These are phyloP conservation scores for Barypeithes pellucidus DNA, from an alignment of 2,888 invertebrate species.

Conservation along the genomic window DNA sequence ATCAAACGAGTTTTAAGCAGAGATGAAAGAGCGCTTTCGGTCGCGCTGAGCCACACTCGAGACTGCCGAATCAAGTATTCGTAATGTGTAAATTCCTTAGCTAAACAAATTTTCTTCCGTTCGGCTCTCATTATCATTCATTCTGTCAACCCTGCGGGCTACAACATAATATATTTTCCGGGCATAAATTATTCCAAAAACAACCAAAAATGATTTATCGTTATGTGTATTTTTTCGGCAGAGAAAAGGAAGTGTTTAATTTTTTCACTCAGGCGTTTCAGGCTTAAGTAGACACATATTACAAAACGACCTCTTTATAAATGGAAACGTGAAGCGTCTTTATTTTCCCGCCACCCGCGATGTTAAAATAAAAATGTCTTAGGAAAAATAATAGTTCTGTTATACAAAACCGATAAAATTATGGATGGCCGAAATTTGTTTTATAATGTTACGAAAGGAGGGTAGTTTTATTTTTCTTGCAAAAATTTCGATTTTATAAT, in stretches of 20 bases:
- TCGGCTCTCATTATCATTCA: constrained; percentile 52
- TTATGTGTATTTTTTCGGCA: constrained; percentile 40
- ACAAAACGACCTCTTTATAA: constrained; percentile 38
- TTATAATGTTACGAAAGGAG: neutral
- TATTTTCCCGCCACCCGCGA: constrained; percentile 11
- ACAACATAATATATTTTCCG: constrained; percentile 49
- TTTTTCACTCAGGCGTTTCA: constrained; percentile 39
- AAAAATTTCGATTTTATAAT: neutral
- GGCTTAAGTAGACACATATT: constrained; percentile 41
- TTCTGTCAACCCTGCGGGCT: constrained; percentile 48
- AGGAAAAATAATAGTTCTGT: neutral
- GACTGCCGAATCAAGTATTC: constrained; percentile 49
- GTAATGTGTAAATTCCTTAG: constrained; percentile 51
- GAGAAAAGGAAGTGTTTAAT: constrained; percentile 49
- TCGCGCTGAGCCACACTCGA: constrained; percentile 34
- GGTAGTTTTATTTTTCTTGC: neutral
- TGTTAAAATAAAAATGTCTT: constrained; percentile 27
- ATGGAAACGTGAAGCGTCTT: constrained; percentile 39
- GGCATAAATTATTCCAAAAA: constrained; percentile 52
- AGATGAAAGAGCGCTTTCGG: constrained; percentile 38
- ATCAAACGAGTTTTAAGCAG: constrained; percentile 31
- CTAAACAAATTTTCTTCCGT: constrained; percentile 52
- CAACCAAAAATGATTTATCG: constrained; percentile 51
- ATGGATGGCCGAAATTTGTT: neutral
- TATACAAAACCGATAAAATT: neutral